Evolutionary conservation across 1,140 invertebrate species (phyloP).

Genomic region (Marisa cornuarietis): DNA sequence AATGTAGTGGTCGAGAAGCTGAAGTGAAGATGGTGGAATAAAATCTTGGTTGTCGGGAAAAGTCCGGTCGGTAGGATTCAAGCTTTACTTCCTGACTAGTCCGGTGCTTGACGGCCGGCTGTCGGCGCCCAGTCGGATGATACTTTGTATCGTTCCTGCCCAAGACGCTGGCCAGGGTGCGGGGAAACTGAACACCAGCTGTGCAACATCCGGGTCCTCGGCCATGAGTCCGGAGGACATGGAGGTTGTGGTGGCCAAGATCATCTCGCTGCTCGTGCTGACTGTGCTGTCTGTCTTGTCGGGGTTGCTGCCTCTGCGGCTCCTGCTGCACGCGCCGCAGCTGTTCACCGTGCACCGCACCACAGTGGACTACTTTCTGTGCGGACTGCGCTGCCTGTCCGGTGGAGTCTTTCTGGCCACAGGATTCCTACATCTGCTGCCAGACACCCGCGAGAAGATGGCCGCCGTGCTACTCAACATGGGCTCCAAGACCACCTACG

Average conservation of each 20-base stretch:
- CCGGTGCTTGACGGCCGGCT: background rate
- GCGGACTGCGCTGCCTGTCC: slow-evolving; percentile 67
- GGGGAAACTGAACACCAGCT: background rate
- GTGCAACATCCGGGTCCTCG: background rate
- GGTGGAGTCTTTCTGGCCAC: slow-evolving; percentile 73
- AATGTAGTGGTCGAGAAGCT: too few relatives aligned
- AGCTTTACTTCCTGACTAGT: too few relatives aligned
- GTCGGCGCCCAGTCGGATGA: too few relatives aligned
- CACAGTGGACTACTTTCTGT: slow-evolving; percentile 51
- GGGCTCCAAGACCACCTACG: slow-evolving; percentile 65
- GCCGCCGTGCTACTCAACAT: slow-evolving; percentile 51
- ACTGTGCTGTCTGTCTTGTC: slow-evolving; percentile 51
- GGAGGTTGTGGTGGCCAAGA: slow-evolving; percentile 56
- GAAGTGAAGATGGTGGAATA: too few relatives aligned
- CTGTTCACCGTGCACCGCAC: slow-evolving; percentile 43
- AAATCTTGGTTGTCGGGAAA: too few relatives aligned
- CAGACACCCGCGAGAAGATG: slow-evolving; percentile 68
- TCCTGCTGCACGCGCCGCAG: slow-evolving; percentile 45
- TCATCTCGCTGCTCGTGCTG: slow-evolving; percentile 52
- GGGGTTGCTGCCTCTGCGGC: slow-evolving; percentile 51
- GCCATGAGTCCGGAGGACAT: slow-evolving; percentile 17
- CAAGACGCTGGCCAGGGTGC: background rate
- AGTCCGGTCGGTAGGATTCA: too few relatives aligned
- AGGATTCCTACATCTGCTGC: slow-evolving; percentile 71
- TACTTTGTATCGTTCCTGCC: background rate